Evolutionary conservation across 2,113 vertebrate genomes (phyloP).

Genomic region (Dipodomys merriami): DNA sequence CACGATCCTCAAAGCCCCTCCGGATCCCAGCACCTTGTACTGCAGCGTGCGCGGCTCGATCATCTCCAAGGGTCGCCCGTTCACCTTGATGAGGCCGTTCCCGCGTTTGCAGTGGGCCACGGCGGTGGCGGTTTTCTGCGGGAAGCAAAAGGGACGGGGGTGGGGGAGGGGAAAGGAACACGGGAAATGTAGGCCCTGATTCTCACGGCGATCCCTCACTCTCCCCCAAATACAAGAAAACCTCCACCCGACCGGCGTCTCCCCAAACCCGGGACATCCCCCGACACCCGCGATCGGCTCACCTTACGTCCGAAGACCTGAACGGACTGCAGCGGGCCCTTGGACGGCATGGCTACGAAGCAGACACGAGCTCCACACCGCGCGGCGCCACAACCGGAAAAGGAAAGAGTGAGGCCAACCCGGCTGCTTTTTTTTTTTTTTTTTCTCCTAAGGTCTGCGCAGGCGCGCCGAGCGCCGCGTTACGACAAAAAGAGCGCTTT

Average conservation of each 20-base stretch:
- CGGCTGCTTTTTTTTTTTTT: constrained; percentile 58
- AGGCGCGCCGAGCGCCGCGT: background rate
- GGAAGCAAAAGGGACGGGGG: background rate
- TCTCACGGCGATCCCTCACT: background rate
- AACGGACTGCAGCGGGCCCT: constrained; percentile 96
- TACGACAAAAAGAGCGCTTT: background rate
- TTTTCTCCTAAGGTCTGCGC: constrained; percentile 79
- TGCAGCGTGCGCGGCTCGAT: constrained; percentile 98
- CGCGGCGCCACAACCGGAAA: constrained; percentile 62
- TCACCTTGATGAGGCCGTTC: constrained; percentile 98
- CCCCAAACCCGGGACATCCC: background rate
- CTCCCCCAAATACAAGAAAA: background rate
- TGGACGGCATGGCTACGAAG: constrained; percentile 89
- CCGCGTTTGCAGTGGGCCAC: constrained; percentile 99
- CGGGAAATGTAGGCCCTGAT: background rate
- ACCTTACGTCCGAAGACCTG: constrained; percentile 99
- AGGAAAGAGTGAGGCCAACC: background rate
- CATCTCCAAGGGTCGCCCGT: constrained; percentile 97
- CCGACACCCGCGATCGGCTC: constrained; percentile 59
- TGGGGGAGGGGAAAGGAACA: background rate
- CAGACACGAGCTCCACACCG: fast-evolving
- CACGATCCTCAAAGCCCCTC: background rate
- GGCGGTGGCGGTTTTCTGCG: constrained; percentile 97
- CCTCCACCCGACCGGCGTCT: background rate
- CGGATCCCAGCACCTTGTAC: constrained; percentile 91